A percentile compares a stretch with the other conserved stretches of the same genome.
Evolutionary conservation across 2,113 vertebrate genomes (phyloP).

Genomic region (Charadrius vociferus): DNA sequence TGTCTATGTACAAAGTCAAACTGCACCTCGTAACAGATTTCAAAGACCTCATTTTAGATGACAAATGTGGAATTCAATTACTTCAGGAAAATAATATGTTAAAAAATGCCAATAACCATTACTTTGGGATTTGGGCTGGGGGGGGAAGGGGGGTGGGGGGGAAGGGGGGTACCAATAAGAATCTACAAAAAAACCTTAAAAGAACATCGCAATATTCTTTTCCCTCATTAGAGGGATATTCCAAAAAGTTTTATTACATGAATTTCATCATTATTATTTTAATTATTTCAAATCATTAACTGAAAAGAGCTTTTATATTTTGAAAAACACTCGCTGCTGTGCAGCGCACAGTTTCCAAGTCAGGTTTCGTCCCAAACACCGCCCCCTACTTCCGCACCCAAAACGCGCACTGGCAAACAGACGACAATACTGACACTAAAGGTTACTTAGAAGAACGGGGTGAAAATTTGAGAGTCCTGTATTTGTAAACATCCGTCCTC

Average conservation of each 20-base stretch:
- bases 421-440: background rate
- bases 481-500: background rate
- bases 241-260: background rate
- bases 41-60: background rate
- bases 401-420: background rate
- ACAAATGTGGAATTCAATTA: background rate
- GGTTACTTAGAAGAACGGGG: background rate
- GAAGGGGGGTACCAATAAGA: background rate
- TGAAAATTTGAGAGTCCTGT: background rate
- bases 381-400: background rate
- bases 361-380: background rate
- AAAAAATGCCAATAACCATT: background rate
- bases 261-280: background rate
- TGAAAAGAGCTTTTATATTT: background rate
- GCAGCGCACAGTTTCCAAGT: background rate
- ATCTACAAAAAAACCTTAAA: background rate
- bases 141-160: too few relatives aligned
- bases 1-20: background rate
- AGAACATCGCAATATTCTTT: background rate
- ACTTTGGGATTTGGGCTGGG: background rate
- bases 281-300: background rate
- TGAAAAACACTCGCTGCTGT: background rate
- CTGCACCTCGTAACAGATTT: background rate
- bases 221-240: background rate
- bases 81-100: background rate